phyloP scores from a whole-genome alignment of 2,888 invertebrate genomes.

The Auanema sp. region DNA sequence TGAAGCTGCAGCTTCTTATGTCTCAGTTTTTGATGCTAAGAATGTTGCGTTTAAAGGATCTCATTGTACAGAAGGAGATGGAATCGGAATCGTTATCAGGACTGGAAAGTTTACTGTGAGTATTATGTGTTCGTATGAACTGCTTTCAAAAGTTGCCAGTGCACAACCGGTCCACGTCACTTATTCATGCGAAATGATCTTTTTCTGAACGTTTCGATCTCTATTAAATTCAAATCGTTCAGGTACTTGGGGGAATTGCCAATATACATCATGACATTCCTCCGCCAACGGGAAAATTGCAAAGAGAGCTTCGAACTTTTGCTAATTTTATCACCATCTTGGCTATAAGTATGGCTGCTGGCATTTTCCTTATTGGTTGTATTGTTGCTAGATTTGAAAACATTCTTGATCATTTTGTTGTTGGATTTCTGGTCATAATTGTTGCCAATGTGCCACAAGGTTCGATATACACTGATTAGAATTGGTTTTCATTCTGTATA shows the following conservation, averaged over 20 bases:
- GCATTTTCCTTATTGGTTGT: slow-evolving; percentile 59
- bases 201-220: not conserved
- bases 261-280: slow-evolving; percentile 41
- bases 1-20: slow-evolving; percentile 44
- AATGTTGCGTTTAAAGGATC: slow-evolving; percentile 62
- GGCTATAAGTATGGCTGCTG: slow-evolving; percentile 56
- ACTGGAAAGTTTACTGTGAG: slow-evolving; percentile 59
- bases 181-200: not conserved
- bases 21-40: slow-evolving; percentile 55
- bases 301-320: slow-evolving; percentile 41
- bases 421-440: slow-evolving; percentile 61
- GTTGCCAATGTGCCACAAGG: slow-evolving; percentile 59
- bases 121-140: not conserved
- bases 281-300: slow-evolving; percentile 38
- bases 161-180: not conserved
- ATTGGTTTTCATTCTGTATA: slow-evolving; percentile 1
- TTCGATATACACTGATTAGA: not conserved
- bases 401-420: slow-evolving; percentile 60
- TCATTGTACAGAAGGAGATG: slow-evolving; percentile 62
- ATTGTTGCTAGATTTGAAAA: slow-evolving; percentile 59
- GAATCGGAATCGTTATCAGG: slow-evolving; percentile 57
- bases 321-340: slow-evolving; percentile 52
- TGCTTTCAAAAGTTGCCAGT: not conserved
- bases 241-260: slow-evolving; percentile 44
- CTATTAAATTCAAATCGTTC: not conserved